Percentiles rank a stretch among this genome's conserved stretches.
Evolutionary conservation across 2,113 vertebrate genomes (phyloP).

Genomic region (Cygnus buccinator): DNA sequence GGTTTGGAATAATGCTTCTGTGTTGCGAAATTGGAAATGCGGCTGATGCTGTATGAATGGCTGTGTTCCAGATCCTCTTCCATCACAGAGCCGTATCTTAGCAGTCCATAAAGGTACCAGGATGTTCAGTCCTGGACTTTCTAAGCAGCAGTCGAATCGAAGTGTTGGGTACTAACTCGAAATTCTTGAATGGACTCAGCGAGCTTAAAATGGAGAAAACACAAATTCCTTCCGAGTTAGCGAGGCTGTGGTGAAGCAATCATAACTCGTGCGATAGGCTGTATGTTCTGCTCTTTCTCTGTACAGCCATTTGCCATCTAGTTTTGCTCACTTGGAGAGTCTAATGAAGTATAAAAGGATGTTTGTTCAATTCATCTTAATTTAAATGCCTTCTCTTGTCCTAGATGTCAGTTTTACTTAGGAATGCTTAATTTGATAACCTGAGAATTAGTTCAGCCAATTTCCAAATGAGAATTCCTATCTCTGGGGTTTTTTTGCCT

Average conservation of each 20-base stretch:
- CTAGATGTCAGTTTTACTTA: conserved; percentile 52
- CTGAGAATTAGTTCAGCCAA: conserved; percentile 50
- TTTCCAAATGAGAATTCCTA: conserved; percentile 46
- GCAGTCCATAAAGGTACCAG: accelerated
- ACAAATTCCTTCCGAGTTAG: neutral
- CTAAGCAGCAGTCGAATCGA: accelerated
- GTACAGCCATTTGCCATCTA: neutral
- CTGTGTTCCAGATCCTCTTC: neutral
- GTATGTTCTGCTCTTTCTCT: neutral
- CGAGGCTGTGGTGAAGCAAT: neutral
- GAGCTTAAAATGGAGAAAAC: neutral
- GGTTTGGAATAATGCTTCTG: neutral
- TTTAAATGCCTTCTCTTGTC: conserved; percentile 47
- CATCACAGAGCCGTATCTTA: neutral
- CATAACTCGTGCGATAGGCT: neutral
- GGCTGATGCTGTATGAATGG: accelerated
- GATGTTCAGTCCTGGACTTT: neutral
- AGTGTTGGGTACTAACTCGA: accelerated
- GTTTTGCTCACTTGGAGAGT: conserved; percentile 23
- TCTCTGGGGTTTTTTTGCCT: neutral
- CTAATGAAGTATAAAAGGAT: conserved; percentile 48
- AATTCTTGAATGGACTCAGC: neutral
- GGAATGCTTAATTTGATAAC: conserved; percentile 58
- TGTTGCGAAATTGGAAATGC: neutral
- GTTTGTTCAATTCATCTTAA: conserved; percentile 61